Evolutionary conservation across 2,888 invertebrate genomes (phyloP), one percentile per base, ranked within the genome.

Genomic region (Andrena hattorfiana): DNA sequence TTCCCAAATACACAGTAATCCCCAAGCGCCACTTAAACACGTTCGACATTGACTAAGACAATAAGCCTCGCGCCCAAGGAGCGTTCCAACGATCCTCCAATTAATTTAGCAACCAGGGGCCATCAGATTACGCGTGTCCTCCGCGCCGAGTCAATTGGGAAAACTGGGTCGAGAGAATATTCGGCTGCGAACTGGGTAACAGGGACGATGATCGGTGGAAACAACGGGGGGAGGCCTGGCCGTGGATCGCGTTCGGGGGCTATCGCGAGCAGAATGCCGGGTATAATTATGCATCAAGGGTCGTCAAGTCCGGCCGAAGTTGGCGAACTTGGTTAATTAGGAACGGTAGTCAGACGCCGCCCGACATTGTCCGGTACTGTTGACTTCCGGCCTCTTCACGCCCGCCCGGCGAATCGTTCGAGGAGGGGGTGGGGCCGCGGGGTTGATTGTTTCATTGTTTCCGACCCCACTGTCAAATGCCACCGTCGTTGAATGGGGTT

Each of bases 391-490:
- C 87, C 88, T 89, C 81, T 68, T 69, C 77, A 71, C 87, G 48
- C 79, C 64, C 23, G 42, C 42, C 75, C 71, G 66, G 69, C 49
- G 72, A 71, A 69, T 64, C 83, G 69, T 71, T 63, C 71, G 67
- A 67, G 56, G 87, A 83, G 87, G 85, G 85, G 89, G 89, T 87
- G 85, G 86, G 85, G 86, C 87, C 48, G 51, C 32, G 67, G 42
- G 87, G 90, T 90, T 93, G 93, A 93, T 93, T 93, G 93, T 93
- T 92, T 93, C 93, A 93, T 93, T 93, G 93, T 93, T 93, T 93
- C 92, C 92, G 91, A 92, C 92, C 92, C 92, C 89, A 90, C 90
- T 91, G 91, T 92, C 91, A 91, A 92, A 92, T 92, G 89, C 91
- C 91, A 86, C 90, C 89, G 86, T 8, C 88, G 89, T 84, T 90